Conservation (phyloP, 2,797 vertebrate species). For the Lithobates pipiens region DNA sequence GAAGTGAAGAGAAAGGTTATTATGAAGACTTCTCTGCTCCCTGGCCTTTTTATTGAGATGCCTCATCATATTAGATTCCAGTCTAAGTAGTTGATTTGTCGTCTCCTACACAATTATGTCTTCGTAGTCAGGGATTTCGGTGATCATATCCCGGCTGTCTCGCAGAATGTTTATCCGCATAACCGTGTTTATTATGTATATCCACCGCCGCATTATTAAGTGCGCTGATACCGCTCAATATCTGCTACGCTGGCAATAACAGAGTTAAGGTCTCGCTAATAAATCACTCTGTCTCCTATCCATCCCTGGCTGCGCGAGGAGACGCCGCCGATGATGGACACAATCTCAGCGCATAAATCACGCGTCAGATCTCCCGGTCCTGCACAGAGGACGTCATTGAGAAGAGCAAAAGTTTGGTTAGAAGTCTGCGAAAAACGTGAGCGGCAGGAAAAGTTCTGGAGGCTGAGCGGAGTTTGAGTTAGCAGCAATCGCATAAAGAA, state of each 20-base stretch:
- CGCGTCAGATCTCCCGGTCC: constrained; percentile 33
- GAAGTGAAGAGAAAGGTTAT: too few species aligned
- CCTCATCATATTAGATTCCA: too few species aligned
- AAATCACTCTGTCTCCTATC: constrained; percentile 41
- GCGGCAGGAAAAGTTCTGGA: not conserved
- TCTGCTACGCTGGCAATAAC: constrained; percentile 13
- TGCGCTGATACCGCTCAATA: not conserved
- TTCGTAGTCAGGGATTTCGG: not conserved
- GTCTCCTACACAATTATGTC: too few species aligned
- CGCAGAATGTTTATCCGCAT: not conserved
- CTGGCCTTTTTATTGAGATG: too few species aligned
- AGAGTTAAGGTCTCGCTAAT: constrained; percentile 52
- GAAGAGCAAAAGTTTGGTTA: constrained; percentile 27
- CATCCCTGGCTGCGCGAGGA: constrained; percentile 3
- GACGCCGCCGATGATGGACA: constrained; percentile 54
- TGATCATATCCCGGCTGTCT: not conserved
- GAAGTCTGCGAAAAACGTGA: constrained; percentile 28
- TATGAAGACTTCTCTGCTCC: too few species aligned
- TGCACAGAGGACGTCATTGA: constrained; percentile 56
- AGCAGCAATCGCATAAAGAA: too few species aligned
- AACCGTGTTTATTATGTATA: constrained; percentile 4
- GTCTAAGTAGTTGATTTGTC: too few species aligned
- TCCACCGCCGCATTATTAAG: constrained; percentile 3
- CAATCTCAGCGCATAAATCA: constrained; percentile 57
- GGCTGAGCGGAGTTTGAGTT: too few species aligned